Conservation (phyloP, 2,113 vertebrate genomes). For the Phrynosoma blainvillii region DNA sequence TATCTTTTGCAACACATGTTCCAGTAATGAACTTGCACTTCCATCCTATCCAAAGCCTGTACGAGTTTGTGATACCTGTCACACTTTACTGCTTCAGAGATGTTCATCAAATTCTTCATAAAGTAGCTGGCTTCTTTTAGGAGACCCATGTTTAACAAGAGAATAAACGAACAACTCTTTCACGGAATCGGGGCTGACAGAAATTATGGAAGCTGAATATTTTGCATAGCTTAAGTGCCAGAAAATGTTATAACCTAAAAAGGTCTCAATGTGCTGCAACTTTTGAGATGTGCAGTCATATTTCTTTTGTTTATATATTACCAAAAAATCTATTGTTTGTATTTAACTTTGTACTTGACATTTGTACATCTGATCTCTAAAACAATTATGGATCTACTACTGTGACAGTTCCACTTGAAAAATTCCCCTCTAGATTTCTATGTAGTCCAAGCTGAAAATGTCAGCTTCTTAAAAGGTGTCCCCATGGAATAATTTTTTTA, state of each 20-base stretch:
- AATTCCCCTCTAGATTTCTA: constrained; percentile 39
- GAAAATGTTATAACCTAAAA: constrained; percentile 27
- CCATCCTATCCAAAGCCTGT: constrained; percentile 94
- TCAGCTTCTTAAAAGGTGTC: neutral
- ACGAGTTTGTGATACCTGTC: constrained; percentile 92
- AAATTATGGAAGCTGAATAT: constrained; percentile 37
- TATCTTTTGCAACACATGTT: constrained; percentile 96
- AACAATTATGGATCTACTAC: constrained; percentile 26
- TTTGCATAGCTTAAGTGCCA: constrained; percentile 37
- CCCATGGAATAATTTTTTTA: constrained; percentile 44
- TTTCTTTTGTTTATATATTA: constrained; percentile 40
- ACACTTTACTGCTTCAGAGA: constrained; percentile 90
- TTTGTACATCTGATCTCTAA: constrained; percentile 31
- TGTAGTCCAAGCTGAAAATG: constrained; percentile 34
- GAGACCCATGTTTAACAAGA: constrained; percentile 36
- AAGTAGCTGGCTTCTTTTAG: constrained; percentile 38
- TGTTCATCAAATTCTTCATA: constrained; percentile 86
- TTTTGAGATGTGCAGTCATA: constrained; percentile 14
- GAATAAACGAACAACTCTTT: constrained; percentile 34
- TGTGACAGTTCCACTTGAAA: constrained; percentile 6
- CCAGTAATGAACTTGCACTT: constrained; percentile 92
- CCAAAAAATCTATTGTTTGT: constrained; percentile 32
- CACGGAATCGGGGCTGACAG: constrained; percentile 39
- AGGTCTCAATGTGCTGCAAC: constrained; percentile 26
- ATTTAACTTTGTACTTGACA: constrained; percentile 59